These are phyloP conservation scores for Forbesichthys agassizii DNA, from an alignment of 2,113 vertebrate genomes.

Conservation along the genomic window DNA sequence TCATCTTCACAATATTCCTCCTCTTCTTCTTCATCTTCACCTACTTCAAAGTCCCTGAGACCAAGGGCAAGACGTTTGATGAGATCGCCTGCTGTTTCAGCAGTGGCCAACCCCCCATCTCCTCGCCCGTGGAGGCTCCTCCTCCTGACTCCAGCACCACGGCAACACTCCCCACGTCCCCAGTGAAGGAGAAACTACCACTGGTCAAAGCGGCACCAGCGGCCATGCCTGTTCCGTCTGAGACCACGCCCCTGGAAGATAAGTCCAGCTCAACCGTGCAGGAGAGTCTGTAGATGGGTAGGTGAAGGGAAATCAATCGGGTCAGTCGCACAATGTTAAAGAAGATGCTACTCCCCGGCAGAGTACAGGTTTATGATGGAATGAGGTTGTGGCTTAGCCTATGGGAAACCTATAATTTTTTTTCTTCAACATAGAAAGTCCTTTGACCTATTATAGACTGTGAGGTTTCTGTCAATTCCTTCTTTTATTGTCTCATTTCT, in stretches of 20 bases:
- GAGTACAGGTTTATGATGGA: slow-evolving; percentile 8
- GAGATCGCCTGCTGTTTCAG: slow-evolving; percentile 85
- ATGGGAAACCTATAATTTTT: slow-evolving; percentile 10
- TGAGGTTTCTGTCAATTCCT: slow-evolving; percentile 21
- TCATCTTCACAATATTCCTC: slow-evolving; percentile 86
- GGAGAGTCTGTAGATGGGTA: slow-evolving; percentile 43
- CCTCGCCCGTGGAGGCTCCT: slow-evolving; percentile 27
- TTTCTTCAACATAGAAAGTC: slow-evolving; percentile 2
- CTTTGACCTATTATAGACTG: background rate
- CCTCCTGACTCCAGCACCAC: slow-evolving; percentile 56
- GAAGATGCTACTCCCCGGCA: slow-evolving; percentile 1
- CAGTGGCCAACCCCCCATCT: background rate
- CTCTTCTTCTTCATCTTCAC: slow-evolving; percentile 91
- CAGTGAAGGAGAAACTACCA: slow-evolving; percentile 72
- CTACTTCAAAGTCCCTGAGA: slow-evolving; percentile 93
- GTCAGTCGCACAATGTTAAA: slow-evolving; percentile 5
- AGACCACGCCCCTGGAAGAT: slow-evolving; percentile 45
- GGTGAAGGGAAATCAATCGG: background rate
- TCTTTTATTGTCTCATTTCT: slow-evolving; percentile 25
- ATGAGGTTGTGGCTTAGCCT: slow-evolving; percentile 4
- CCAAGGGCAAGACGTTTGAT: slow-evolving; percentile 92
- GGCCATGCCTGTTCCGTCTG: slow-evolving; percentile 1
- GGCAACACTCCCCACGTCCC: slow-evolving; percentile 21
- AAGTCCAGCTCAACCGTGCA: slow-evolving; percentile 39
- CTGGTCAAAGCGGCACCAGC: slow-evolving; percentile 57